Conservation (phyloP, 2,113 vertebrate genomes). For the Malurus cyaneus region DNA sequence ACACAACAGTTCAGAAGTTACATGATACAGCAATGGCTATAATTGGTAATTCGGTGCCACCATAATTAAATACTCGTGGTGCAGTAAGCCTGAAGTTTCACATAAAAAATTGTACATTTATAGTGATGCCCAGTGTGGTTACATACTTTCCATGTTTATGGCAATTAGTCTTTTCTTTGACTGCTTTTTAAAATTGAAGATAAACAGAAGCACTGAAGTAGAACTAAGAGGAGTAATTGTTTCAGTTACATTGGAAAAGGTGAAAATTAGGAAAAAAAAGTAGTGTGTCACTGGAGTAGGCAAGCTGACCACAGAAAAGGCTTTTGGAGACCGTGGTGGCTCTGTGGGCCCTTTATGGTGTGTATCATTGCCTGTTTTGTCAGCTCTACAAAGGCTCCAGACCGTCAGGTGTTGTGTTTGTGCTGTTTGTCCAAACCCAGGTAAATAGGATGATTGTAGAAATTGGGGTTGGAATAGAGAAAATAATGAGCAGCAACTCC, state of each 20-base stretch:
- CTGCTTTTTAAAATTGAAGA: background rate
- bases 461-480: background rate
- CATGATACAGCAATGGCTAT: accelerated
- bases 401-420: background rate
- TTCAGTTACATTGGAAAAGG: background rate
- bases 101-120: background rate
- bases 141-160: background rate
- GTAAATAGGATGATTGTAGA: background rate
- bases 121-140: background rate
- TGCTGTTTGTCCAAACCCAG: background rate
- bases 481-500: background rate
- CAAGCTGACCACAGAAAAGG: background rate
- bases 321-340: background rate
- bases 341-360: background rate
- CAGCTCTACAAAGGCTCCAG: background rate
- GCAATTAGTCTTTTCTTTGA: background rate
- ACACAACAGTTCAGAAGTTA: background rate
- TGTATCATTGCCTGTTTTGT: background rate
- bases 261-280: background rate
- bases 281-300: background rate
- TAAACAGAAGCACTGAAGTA: background rate
- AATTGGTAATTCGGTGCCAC: background rate
- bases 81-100: background rate
- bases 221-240: background rate
- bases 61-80: background rate